Conservation (phyloP, 2,113 vertebrate species). For the Rhodinocichla rosea region DNA sequence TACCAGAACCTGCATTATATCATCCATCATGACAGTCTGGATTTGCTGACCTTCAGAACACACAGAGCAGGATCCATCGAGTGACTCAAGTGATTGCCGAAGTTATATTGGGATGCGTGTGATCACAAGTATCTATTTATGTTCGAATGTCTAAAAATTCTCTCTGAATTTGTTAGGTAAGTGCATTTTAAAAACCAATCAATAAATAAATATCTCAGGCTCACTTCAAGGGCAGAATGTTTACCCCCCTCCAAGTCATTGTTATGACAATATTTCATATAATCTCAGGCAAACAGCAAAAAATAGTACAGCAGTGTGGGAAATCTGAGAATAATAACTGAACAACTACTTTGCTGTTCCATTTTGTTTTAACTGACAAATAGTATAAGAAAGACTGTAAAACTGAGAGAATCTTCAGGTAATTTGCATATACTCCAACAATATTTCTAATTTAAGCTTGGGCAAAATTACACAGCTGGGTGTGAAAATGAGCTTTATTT, state of each 20-base stretch:
- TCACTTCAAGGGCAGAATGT: not conserved
- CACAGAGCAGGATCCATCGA: not conserved
- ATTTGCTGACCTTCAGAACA: not conserved
- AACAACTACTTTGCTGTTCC: not conserved
- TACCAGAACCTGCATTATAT: not conserved
- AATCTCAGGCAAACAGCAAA: not conserved
- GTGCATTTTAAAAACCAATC: slow-evolving; percentile 1
- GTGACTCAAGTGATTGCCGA: not conserved
- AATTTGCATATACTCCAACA: not conserved
- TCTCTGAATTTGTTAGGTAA: not conserved
- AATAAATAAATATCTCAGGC: not conserved
- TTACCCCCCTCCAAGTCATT: not conserved
- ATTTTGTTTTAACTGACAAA: not conserved
- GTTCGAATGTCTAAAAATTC: not conserved
- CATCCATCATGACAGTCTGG: not conserved
- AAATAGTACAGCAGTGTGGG: not conserved
- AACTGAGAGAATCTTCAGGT: not conserved
- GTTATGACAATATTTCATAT: not conserved
- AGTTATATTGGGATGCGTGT: not conserved
- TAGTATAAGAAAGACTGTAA: not conserved
- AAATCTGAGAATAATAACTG: not conserved
- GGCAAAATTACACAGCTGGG: not conserved
- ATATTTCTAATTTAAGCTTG: not conserved
- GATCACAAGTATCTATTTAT: not conserved
- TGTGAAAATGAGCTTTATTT: not conserved